Evolutionary conservation across 2,113 vertebrate species (phyloP).

Genomic region (Pterocles orientalis): DNA sequence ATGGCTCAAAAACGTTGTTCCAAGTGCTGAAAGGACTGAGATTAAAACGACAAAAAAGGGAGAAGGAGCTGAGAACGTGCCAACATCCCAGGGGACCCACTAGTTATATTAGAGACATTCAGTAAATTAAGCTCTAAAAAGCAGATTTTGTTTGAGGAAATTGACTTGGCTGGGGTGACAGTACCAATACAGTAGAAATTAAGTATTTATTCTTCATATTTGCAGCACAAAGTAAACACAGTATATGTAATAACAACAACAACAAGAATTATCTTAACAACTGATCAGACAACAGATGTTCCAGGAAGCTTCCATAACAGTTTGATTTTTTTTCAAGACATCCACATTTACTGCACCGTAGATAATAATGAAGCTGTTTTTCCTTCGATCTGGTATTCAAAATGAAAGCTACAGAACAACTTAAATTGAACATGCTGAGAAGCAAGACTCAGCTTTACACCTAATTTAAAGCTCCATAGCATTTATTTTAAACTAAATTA

Average conservation of each 20-base stretch:
- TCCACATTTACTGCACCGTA: not conserved
- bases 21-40: not conserved
- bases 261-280: not conserved
- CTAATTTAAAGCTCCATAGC: not conserved
- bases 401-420: not conserved
- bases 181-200: not conserved
- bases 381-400: not conserved
- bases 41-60: not conserved
- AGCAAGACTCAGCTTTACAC: not conserved
- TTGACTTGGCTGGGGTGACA: not conserved
- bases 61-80: not conserved
- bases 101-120: not conserved
- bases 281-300: not conserved
- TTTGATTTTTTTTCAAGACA: not conserved
- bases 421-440: not conserved
- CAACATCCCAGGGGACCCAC: not conserved
- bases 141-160: not conserved
- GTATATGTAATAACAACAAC: not conserved
- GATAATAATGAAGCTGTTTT: not conserved
- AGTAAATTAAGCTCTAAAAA: not conserved
- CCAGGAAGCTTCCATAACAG: not conserved
- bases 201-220: not conserved
- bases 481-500: not conserved
- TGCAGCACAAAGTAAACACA: not conserved
- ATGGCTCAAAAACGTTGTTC: fast-evolving